Base-by-base conservation (phyloP, 2,888 invertebrate species). In the Hyposoter dolosus region DNA sequence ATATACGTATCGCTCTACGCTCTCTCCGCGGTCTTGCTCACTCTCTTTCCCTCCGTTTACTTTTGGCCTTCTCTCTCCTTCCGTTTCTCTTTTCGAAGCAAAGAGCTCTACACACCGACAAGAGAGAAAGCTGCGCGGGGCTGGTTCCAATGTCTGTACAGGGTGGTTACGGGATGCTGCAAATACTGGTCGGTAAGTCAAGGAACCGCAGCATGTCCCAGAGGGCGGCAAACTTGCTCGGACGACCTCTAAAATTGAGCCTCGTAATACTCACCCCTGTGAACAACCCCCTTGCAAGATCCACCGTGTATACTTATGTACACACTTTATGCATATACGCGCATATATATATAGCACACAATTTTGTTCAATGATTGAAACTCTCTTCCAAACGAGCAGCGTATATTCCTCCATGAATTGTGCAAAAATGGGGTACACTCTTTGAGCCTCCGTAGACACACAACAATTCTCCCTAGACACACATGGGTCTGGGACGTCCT, bases 191-290 rank as follows among this genome's bases (percentile, higher is more conserved):
- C 85, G 82, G 85, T 82, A 85, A 85, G 85, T 85, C 85, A 85
- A 85, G 85, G 69, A 85, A 85, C 85, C 85, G 82, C 85, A 85
- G 85, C 71, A 85, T 80, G 85, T 85, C 82, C 82, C 85, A 71
- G 75, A 71, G 71, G 71, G 75, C 69, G 85, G 79, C 82, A 80
- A 85, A 85, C 79, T 82, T 82, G 75, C 47, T 85, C 82, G 79
- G 71, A 79, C 79, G 66, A 63, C 71, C 71, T 56, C 60, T 74
- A 82, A 82, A 75, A 79, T 75, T 75, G 69, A 79, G 35, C 68
- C 75, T 66, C 63, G 45, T 65, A 82, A 82, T 82, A 75, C 75
- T 75, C 78, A 12, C 40, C n/a, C 17, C 77, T 35, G 3, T 69
- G 15, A 17, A 17, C 45, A 50, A 32, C 35, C 19, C 35, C 12